Evolutionary conservation across 2,113 vertebrate genomes (phyloP), one percentile per base, ranked within the genome.

Genomic region (Siniperca knerii): DNA sequence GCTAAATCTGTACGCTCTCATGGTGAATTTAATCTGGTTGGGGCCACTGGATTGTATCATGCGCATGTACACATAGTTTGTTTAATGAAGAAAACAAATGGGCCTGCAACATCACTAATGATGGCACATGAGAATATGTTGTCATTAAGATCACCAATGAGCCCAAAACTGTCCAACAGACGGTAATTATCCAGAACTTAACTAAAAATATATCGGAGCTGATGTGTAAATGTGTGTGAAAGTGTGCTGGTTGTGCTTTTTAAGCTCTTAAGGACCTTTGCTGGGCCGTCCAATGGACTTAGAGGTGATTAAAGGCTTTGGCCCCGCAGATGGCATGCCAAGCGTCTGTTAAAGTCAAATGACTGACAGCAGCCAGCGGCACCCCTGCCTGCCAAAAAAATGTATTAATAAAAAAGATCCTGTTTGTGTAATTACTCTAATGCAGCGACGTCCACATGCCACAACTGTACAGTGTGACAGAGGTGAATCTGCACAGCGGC

Each of bases 281-380:
- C 88, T 37, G 46, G 42, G 4, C 69, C 61, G 65, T 75, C 81
- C 85, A 52, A 42, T 62, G 67, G 92, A 92, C 76, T 94, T 84
- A 91, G 75, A 72, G 79, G 65, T 89, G 91, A 94, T 94, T 93
- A 95, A 90, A 86, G 85, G 93, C 89, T 93, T 93, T 89, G 83
- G 25, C 18, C 61, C 10, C 73, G 57, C 92, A 90, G 87, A 91
- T 85, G 83, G 86, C 57, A 4, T 2, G 44, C 46, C 44, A 11
- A 77, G 82, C 76, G 35, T 42, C 85, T 40, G 81, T 55, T 74
- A 35, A 77, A 92, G 75, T 76, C 81, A 72, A 42, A 69, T 50
- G 83, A 91, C 46, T 50, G 61, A 65, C 89, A 44, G 67, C 76
- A 50, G 67, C 62, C 40, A 29, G 74, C 44, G 3, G 42, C 70